These are phyloP conservation scores for Hanleya hanleyi DNA, from an alignment of 2,888 invertebrate genomes.

Conservation along the genomic window DNA sequence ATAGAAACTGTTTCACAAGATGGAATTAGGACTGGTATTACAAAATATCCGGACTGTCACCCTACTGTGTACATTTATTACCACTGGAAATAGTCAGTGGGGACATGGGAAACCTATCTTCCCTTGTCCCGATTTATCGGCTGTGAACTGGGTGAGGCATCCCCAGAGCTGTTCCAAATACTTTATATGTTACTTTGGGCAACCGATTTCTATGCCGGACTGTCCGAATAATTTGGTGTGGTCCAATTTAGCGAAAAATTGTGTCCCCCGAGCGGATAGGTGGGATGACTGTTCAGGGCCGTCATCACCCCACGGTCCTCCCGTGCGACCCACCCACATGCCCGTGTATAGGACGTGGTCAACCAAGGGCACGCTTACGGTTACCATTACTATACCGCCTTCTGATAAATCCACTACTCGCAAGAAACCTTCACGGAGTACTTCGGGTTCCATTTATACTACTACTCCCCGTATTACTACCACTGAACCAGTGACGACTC, in stretches of 20 bases:
- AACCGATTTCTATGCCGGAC: constrained; percentile 11
- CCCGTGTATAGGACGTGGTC: neutral
- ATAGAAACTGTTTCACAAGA: neutral
- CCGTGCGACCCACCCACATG: constrained; percentile 3
- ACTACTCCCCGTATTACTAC: neutral
- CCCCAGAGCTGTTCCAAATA: constrained; percentile 7
- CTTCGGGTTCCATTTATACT: neutral
- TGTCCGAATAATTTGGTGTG: constrained; percentile 8
- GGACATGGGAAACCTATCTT: neutral
- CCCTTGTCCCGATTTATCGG: constrained; percentile 7
- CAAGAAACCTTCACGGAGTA: neutral
- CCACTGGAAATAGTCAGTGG: neutral
- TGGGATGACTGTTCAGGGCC: neutral
- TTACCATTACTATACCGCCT: neutral
- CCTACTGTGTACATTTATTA: neutral
- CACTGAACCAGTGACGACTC: neutral
- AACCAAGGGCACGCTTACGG: neutral
- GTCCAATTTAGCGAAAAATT: constrained; percentile 9
- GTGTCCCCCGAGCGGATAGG: neutral
- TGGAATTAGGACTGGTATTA: neutral
- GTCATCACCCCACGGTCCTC: neutral
- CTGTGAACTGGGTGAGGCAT: constrained; percentile 3
- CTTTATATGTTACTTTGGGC: constrained; percentile 16
- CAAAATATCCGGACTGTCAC: neutral
- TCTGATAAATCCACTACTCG: neutral